Evolutionary conservation across 2,797 vertebrate species (phyloP).

Genomic region (Pempheris klunzingeri): DNA sequence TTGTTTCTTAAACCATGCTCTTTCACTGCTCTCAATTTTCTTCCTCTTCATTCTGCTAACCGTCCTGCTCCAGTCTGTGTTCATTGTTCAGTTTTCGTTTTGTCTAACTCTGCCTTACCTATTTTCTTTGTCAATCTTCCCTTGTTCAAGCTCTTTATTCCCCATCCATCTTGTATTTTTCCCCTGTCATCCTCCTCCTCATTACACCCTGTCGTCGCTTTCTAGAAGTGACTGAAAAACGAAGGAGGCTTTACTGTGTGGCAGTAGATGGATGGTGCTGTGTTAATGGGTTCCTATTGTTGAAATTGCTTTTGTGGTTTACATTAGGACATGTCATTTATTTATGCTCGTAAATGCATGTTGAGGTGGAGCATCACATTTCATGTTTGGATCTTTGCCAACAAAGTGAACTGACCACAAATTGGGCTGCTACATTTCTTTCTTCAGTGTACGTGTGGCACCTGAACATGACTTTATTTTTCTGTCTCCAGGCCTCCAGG

Average conservation of each 20-base stretch:
- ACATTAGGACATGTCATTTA: slow-evolving; percentile 31
- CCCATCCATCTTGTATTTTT: neutral
- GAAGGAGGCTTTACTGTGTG: slow-evolving; percentile 25
- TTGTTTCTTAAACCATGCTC: neutral
- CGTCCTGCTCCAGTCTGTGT: neutral
- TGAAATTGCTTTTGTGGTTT: slow-evolving; percentile 53
- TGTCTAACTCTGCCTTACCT: neutral
- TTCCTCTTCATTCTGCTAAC: neutral
- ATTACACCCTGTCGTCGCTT: slow-evolving; percentile 1
- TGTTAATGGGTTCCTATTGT: slow-evolving; percentile 50
- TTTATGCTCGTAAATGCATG: slow-evolving; percentile 34
- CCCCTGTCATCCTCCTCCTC: neutral
- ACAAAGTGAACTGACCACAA: neutral
- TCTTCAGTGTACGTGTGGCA: neutral
- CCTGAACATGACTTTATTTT: neutral
- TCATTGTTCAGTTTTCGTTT: neutral
- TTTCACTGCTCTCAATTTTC: neutral
- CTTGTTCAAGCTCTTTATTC: neutral
- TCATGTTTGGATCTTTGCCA: slow-evolving; percentile 17
- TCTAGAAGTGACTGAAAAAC: slow-evolving; percentile 24
- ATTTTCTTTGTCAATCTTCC: neutral
- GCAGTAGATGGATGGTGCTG: slow-evolving; percentile 34
- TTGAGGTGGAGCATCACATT: neutral
- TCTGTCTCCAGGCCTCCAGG: slow-evolving; percentile 69
- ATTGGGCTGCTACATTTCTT: neutral